Percentiles rank a stretch among this genome's conserved stretches.
Evolutionary conservation across 2,888 invertebrate genomes (phyloP).

Genomic region (Cristatella mucedo): DNA sequence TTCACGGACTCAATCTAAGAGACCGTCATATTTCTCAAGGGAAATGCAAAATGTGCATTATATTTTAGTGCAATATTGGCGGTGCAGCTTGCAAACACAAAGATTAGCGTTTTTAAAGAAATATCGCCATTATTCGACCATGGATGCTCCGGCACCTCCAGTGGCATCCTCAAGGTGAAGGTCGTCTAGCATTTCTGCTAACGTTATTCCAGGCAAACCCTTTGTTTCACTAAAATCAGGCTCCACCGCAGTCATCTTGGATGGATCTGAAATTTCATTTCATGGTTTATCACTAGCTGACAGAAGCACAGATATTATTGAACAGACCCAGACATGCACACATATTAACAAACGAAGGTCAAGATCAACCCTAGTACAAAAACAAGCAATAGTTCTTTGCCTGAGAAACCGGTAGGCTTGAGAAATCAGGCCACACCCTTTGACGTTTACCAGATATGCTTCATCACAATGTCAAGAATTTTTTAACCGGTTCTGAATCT

Average conservation of each 20-base stretch:
- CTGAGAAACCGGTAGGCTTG: too few relatives aligned
- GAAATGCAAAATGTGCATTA: too few relatives aligned
- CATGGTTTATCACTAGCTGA: neutral
- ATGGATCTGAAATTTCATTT: conserved; percentile 16
- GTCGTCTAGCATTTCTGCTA: conserved; percentile 37
- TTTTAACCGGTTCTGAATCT: too few relatives aligned
- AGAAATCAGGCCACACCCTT: too few relatives aligned
- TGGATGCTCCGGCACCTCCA: conserved; percentile 27
- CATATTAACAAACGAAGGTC: neutral
- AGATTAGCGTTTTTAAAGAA: too few relatives aligned
- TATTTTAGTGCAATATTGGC: too few relatives aligned
- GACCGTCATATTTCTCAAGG: too few relatives aligned
- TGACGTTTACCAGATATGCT: too few relatives aligned
- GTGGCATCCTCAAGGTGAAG: conserved; percentile 43
- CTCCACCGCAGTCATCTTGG: conserved; percentile 19
- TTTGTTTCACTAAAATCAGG: conserved; percentile 23
- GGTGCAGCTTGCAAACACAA: too few relatives aligned
- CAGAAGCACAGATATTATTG: neutral
- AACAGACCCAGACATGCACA: neutral
- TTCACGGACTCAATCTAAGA: too few relatives aligned
- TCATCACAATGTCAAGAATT: too few relatives aligned
- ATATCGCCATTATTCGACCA: conserved; percentile 21
- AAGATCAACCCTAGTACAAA: neutral
- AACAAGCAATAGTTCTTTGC: too few relatives aligned
- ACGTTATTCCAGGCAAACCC: conserved; percentile 28